Base-by-base conservation (phyloP, 2,797 vertebrate genomes). In the Tadarida brasiliensis region DNA sequence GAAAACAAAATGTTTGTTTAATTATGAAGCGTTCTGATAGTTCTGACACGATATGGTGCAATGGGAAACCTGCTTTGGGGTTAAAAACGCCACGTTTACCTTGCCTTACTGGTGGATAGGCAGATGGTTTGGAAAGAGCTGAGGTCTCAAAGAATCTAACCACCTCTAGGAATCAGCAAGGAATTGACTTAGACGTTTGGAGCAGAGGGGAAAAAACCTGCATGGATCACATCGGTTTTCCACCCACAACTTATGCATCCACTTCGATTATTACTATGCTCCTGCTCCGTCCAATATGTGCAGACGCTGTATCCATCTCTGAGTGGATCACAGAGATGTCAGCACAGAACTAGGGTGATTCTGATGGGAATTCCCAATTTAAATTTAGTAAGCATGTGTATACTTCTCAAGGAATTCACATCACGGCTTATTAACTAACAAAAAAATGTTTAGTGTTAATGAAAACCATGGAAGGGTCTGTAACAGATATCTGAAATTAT, bases 341-440 rank as follows among this genome's bases (percentile, higher is more conserved):
- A 84, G 7, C 61, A 8, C 12, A 24, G 10, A 74, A n/a, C 35
- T 56, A 80, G n/a, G 11, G 81, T 61, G 77, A 90, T 70, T 77
- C 59, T 67, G 26, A 71, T 33, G 16, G 7, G 8, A 77, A 76
- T 89, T 96, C 57, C 61, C 35, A 67, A 20, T 86, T 91, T 91
- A 85, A 92, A 77, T 91, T 67, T 59, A 39, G 16, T 39, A 6
- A 85, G 78, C 56, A 56, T 33, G 51, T 49, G 24, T 44, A 16
- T 20, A 70, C 3, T 4, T 54, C 73, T 35, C 90, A 88, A 81
- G 19, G 9, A 94, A 94, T 59, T 95, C n/a, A 63, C 59, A 82
- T 87, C 20, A 56, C 70, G 77, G 28, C 35, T 90, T 89, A 78
- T 39, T 94, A 65, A 67, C 56, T 33, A n/a, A n/a, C n/a, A n/a